Percentiles rank a stretch among this genome's conserved stretches.
Evolutionary conservation across 2,113 vertebrate species (phyloP).

Genomic region (Gambusia holbrooki): DNA sequence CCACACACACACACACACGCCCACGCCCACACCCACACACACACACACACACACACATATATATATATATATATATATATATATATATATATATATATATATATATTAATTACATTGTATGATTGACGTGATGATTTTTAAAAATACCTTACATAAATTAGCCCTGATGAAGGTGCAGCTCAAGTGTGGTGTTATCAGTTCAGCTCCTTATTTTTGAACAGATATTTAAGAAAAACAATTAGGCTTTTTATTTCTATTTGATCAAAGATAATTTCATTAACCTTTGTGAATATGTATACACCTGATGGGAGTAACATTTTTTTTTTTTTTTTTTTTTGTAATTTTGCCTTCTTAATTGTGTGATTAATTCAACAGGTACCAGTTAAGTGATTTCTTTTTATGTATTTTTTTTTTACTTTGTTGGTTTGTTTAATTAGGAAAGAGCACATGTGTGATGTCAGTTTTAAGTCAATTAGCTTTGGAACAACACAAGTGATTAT

Average conservation of each 20-base stretch:
- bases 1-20: too few species aligned
- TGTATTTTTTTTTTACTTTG: not conserved
- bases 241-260: constrained; percentile 15
- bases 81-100: too few species aligned
- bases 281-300: constrained; percentile 2
- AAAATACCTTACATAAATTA: not conserved
- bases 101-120: too few species aligned
- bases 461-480: constrained; percentile 22
- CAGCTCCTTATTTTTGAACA: constrained; percentile 16
- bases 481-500: constrained; percentile 3
- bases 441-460: not conserved
- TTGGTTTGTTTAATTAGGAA: constrained; percentile 9
- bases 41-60: too few species aligned
- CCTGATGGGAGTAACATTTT: not conserved
- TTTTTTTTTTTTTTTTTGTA: not conserved
- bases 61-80: too few species aligned
- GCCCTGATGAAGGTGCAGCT: not conserved
- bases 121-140: not conserved
- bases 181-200: constrained; percentile 12
- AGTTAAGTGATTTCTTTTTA: not conserved
- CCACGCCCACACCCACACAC: too few species aligned
- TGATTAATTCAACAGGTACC: constrained; percentile 1
- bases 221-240: not conserved
- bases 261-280: constrained; percentile 16
- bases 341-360: not conserved